These are phyloP conservation scores for Octomys mimax DNA, from an alignment of 2,797 vertebrate species.

Conservation along the genomic window DNA sequence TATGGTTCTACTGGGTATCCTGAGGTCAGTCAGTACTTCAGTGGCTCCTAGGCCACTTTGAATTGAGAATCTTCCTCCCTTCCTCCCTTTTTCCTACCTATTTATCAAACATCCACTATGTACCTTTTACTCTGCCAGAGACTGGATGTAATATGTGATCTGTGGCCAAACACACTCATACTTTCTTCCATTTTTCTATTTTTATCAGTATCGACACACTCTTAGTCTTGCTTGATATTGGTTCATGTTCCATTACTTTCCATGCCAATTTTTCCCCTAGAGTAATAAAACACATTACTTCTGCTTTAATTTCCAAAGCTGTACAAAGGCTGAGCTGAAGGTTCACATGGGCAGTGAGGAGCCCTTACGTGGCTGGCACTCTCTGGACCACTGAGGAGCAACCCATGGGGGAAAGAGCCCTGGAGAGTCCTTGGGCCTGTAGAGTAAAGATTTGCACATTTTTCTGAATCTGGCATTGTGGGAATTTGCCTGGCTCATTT, in stretches of 20 bases:
- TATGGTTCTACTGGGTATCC: background rate
- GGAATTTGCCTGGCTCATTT: slow-evolving; percentile 22
- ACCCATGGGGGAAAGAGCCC: background rate
- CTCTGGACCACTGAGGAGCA: accelerated
- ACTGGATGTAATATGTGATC: background rate
- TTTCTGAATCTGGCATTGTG: background rate
- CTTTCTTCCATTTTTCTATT: background rate
- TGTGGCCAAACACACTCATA: background rate
- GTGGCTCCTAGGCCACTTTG: background rate
- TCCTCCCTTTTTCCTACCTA: background rate
- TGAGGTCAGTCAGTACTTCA: background rate
- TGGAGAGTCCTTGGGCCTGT: background rate
- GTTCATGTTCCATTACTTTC: background rate
- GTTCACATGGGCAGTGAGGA: background rate
- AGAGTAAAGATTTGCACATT: background rate
- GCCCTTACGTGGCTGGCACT: background rate
- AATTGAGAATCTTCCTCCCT: background rate
- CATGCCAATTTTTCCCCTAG: background rate
- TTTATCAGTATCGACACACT: background rate
- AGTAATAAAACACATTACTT: background rate
- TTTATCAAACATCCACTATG: background rate
- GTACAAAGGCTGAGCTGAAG: background rate
- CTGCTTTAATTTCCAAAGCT: background rate
- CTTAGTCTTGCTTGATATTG: background rate
- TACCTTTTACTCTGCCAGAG: background rate